Conservation (phyloP, 2,797 vertebrate species). For the Schizopygopsis malacanthus region DNA sequence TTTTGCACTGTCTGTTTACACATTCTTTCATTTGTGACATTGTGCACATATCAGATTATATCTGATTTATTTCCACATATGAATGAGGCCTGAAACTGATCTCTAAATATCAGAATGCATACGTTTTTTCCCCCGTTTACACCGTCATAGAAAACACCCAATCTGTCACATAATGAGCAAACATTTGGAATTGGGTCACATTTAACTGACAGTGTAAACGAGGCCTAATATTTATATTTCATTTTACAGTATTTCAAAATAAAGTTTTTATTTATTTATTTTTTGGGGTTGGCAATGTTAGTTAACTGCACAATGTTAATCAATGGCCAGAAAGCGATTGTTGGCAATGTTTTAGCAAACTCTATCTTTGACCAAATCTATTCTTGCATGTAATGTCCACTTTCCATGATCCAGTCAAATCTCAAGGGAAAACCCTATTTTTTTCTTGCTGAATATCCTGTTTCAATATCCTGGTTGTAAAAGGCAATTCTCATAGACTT, state of each 20-base stretch:
- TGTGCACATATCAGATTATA: too few relatives aligned
- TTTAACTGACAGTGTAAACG: too few relatives aligned
- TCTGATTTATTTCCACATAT: too few relatives aligned
- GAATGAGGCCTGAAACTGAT: too few relatives aligned
- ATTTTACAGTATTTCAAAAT: background rate
- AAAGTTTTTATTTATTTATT: background rate
- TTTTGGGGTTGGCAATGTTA: background rate
- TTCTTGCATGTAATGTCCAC: background rate
- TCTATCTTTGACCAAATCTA: background rate
- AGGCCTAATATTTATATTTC: background rate
- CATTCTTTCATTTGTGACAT: too few relatives aligned
- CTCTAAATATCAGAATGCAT: too few relatives aligned
- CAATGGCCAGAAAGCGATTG: background rate
- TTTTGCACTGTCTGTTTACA: too few relatives aligned
- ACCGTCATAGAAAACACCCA: too few relatives aligned
- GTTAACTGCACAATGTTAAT: background rate
- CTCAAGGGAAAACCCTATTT: background rate
- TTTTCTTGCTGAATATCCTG: background rate
- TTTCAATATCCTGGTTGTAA: slow-evolving; percentile 8
- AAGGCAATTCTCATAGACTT: background rate
- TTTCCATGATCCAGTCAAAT: background rate
- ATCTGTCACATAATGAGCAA: too few relatives aligned
- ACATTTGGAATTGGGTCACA: too few relatives aligned
- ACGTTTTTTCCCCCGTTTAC: too few relatives aligned
- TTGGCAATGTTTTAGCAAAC: background rate